These are phyloP conservation scores for Eumeta japonica DNA, from an alignment of 1,140 invertebrate genomes.

Conservation along the genomic window DNA sequence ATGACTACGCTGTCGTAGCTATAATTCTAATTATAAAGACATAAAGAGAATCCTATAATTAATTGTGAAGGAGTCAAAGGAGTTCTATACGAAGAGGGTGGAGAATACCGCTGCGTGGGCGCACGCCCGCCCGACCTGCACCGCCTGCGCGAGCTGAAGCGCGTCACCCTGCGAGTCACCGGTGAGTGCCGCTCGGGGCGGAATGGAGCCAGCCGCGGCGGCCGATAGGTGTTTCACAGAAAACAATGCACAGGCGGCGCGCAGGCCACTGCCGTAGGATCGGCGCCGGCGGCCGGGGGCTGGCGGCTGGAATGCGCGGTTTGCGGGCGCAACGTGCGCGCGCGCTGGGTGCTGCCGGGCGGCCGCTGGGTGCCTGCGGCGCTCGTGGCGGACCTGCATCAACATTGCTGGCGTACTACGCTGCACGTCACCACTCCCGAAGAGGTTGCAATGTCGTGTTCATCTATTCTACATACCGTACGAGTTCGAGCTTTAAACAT, in stretches of 20 bases:
- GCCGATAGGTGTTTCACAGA: too few relatives aligned
- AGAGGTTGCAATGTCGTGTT: conserved; percentile 12
- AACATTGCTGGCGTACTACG: conserved; percentile 35
- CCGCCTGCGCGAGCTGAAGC: conserved; percentile 35
- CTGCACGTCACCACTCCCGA: conserved; percentile 31
- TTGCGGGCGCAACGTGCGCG: conserved; percentile 34
- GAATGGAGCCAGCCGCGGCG: too few relatives aligned
- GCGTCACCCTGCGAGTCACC: conserved; percentile 40
- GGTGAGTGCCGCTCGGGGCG: conserved; percentile 18
- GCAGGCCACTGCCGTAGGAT: conserved; percentile 29
- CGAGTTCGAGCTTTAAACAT: background rate
- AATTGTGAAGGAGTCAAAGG: conserved; percentile 36
- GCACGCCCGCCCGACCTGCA: conserved; percentile 31
- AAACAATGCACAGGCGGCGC: conserved; percentile 29
- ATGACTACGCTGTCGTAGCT: too few relatives aligned
- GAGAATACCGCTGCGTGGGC: conserved; percentile 45
- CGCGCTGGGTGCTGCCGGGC: conserved; percentile 25
- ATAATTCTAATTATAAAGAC: too few relatives aligned
- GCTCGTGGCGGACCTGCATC: conserved; percentile 21
- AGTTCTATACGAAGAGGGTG: conserved; percentile 43
- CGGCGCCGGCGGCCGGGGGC: conserved; percentile 20
- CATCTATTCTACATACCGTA: conserved; percentile 1
- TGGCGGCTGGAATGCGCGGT: conserved; percentile 42
- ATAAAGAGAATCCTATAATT: background rate
- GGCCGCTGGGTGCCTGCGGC: conserved; percentile 4